Base-by-base conservation (phyloP, 2,113 vertebrate genomes). In the Syrrhaptes paradoxus region DNA sequence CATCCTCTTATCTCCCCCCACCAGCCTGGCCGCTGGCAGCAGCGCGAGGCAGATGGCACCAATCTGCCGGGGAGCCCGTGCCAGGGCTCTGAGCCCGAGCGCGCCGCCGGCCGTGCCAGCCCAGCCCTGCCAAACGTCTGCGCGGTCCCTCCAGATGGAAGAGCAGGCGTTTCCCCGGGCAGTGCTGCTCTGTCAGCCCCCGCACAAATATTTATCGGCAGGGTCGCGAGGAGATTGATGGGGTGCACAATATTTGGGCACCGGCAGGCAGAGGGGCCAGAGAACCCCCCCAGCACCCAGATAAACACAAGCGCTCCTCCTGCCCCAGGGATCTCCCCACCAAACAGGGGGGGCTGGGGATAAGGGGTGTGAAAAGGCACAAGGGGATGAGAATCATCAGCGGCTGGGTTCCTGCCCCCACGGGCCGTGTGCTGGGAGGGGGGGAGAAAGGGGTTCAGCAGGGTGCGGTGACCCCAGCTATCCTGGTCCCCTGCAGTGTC, bases 21-120 rank as follows among this genome's bases (percentile, higher is more conserved):
- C 54, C 93, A 89, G 85, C 85, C 92, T 85, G 4, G 29, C 77
- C 32, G 46, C 87, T 95, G 95, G 90, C 96, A 63, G 92, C 66
- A 4, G 87, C 2, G 13, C 8, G 3, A 93, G 91, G 95, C 97
- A 98, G 97, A 97, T 98, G 98, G 98, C 97, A 97, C 95, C 97
- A 97, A 98, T 98, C 97, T 98, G 98, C 97, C 36, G 29, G 75
- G 70, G 81, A 96, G 34, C 51, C 86, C 11, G 11, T 84, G 95
- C 97, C 97, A 89, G 48, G 96, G 87, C 97, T 80, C 93, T 58
- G 13, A 15, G 93, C 95, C 97, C 55, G 36, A 93, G 95, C 83
- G 36, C 11, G 32, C 63, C 49, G 6, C 7, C 43, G 86, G 93
- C 97, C 87, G 14, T 94, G 90, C 82, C 96, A 92, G 87, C 48